Percentiles rank a stretch among this genome's conserved stretches.
Conservation (phyloP, 2,113 vertebrate genomes). For the Maccullochella peelii region DNA sequence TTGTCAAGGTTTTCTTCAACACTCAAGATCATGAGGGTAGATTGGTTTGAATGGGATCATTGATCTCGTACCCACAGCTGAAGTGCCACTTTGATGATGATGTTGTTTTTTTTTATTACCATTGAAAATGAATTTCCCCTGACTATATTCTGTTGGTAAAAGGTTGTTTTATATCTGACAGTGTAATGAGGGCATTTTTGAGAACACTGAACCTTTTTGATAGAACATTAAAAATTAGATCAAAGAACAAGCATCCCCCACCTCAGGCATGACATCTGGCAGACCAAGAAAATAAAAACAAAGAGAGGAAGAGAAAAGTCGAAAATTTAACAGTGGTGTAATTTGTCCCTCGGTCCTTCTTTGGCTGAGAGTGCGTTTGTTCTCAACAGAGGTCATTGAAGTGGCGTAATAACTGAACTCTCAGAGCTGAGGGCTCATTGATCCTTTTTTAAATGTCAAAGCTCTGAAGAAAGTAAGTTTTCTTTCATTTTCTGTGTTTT, state of each 20-base stretch:
- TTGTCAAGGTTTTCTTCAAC: slow-evolving; percentile 39
- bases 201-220: slow-evolving; percentile 25
- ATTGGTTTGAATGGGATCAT: slow-evolving; percentile 52
- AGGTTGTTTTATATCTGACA: slow-evolving; percentile 66
- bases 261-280: slow-evolving; percentile 57
- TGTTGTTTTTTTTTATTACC: slow-evolving; percentile 40
- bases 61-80: slow-evolving; percentile 35
- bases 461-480: slow-evolving; percentile 9
- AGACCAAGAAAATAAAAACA: slow-evolving; percentile 37
- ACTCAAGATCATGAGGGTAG: slow-evolving; percentile 56
- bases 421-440: slow-evolving; percentile 42
- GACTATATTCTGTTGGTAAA: slow-evolving; percentile 65
- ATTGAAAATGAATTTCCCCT: slow-evolving; percentile 48
- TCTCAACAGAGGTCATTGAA: slow-evolving; percentile 44
- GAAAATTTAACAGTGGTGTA: not conserved
- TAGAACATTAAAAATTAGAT: slow-evolving; percentile 7
- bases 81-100: slow-evolving; percentile 31
- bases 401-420: slow-evolving; percentile 41
- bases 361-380: slow-evolving; percentile 43
- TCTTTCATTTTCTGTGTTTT: slow-evolving; percentile 18
- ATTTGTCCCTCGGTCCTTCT: not conserved
- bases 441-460: slow-evolving; percentile 48
- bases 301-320: slow-evolving; percentile 14
- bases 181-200: slow-evolving; percentile 41
- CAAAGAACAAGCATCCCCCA: slow-evolving; percentile 28